A percentile compares a stretch with the other conserved stretches of the same genome.
phyloP scores from a whole-genome alignment of 2,113 vertebrate species.

The Xenotilapia longispinis region DNA sequence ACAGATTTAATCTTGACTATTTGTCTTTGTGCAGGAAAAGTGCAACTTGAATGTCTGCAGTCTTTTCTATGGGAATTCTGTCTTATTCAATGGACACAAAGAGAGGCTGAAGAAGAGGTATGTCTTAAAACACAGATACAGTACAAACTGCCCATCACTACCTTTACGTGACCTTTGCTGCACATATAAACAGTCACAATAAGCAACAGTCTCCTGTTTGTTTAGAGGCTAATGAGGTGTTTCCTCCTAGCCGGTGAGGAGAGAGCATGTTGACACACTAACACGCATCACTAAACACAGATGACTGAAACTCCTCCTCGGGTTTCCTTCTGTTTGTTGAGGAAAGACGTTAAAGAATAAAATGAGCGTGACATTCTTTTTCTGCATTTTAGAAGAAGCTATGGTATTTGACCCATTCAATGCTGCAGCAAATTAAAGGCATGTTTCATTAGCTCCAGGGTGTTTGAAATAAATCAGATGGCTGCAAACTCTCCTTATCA shows the following conservation, averaged over 20 bases:
- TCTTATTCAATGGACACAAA: constrained; percentile 42
- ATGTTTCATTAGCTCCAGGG: neutral
- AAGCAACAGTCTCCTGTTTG: constrained; percentile 39
- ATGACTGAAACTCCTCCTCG: constrained; percentile 24
- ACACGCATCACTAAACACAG: constrained; percentile 18
- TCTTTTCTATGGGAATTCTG: constrained; percentile 39
- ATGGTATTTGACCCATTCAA: neutral
- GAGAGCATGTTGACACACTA: constrained; percentile 30
- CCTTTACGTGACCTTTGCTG: neutral
- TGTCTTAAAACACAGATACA: neutral
- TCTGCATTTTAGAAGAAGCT: neutral
- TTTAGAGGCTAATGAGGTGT: constrained; percentile 47
- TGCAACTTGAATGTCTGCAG: constrained; percentile 39
- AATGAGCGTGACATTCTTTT: neutral
- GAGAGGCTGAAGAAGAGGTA: constrained; percentile 60
- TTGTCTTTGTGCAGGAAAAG: constrained; percentile 36
- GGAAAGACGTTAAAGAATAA: constrained; percentile 9
- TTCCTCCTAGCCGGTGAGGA: constrained; percentile 20
- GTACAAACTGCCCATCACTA: neutral
- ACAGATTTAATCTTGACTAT: neutral
- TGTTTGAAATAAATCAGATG: neutral
- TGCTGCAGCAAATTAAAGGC: neutral
- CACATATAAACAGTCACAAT: neutral
- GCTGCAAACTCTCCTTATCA: neutral
- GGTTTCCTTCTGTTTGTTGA: constrained; percentile 42